phyloP scores from a whole-genome alignment of 2,113 vertebrate genomes.

The Prionailurus bengalensis region DNA sequence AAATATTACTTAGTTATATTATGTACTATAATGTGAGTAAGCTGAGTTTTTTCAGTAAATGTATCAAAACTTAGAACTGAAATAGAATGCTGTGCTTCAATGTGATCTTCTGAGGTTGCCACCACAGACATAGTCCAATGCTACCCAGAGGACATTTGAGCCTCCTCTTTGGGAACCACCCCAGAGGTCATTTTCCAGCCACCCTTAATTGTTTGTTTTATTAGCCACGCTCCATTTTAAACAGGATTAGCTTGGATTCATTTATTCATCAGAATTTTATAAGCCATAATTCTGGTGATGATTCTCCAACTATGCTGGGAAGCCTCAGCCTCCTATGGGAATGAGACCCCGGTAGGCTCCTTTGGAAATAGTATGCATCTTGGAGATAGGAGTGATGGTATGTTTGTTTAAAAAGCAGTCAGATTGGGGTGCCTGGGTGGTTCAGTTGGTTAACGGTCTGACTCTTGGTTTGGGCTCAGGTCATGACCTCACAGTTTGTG shows the following conservation, averaged over 20 bases:
- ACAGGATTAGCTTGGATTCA: background rate
- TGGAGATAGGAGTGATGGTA: background rate
- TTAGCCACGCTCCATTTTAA: background rate
- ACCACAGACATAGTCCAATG: background rate
- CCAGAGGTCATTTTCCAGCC: background rate
- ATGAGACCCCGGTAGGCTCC: background rate
- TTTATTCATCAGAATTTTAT: background rate
- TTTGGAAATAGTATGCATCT: background rate
- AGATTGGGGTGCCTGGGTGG: background rate
- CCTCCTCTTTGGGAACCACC: background rate
- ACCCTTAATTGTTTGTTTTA: background rate
- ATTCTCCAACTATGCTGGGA: background rate
- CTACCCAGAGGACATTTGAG: background rate
- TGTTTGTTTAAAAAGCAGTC: background rate
- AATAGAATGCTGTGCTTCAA: background rate
- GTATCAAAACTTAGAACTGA: slow-evolving; percentile 23
- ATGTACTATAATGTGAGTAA: background rate
- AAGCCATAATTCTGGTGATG: background rate
- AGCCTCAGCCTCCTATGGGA: background rate
- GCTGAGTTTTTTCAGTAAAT: background rate
- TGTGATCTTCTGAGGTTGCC: background rate
- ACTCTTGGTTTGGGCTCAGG: no score
- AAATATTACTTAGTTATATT: background rate
- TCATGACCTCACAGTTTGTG: no score
- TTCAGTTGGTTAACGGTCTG: no score